Base-by-base conservation (phyloP, 2,888 invertebrate species). In the Drosophila macrospina region DNA sequence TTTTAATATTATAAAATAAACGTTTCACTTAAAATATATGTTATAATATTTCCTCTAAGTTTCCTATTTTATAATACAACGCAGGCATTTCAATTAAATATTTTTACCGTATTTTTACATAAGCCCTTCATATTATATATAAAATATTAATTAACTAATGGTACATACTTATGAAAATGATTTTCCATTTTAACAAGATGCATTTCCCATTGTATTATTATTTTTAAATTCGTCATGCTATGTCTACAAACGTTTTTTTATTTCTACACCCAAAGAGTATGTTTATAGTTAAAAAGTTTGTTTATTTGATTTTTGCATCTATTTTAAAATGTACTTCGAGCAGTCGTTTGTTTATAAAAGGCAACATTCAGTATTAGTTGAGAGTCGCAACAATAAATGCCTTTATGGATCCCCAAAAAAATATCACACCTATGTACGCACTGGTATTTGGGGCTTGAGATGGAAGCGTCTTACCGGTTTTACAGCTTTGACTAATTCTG, bases 401-500 rank as follows among this genome's bases (percentile, higher is more conserved):
- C 51, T 54, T 80, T 84, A 74, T 71, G 16, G 24, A 28, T 10
- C 26, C 51, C 50, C 16, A 1, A 20, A 24, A 24, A 42, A 72
- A 64, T 42, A 61, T 86, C 78, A 60, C 87, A 86, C 81, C 67
- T 80, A 32, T 24, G 8, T n/a, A 24, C 1, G 15, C 28, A 36
- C 15, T 6, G 30, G 44, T 54, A 28, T 28, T 28, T 7, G 45
- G 16, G 37, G 45, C 28, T 48, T 28, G 61, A 51, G 52, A 63
- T 59, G 56, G 57, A 67, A 72, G 26, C 54, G 63, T 20, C 59
- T 75, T 81, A 75, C 78, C 81, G 65, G 79, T 74, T 78, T 52
- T 56, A 36, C 68, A 62, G 51, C 60, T 79, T 81, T 71, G 77
- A 74, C 86, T 74, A 71, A 86, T 86, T 73, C 62, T 66, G 50